Conservation (phyloP, 1,140 invertebrate species). For the Psix sp. region DNA sequence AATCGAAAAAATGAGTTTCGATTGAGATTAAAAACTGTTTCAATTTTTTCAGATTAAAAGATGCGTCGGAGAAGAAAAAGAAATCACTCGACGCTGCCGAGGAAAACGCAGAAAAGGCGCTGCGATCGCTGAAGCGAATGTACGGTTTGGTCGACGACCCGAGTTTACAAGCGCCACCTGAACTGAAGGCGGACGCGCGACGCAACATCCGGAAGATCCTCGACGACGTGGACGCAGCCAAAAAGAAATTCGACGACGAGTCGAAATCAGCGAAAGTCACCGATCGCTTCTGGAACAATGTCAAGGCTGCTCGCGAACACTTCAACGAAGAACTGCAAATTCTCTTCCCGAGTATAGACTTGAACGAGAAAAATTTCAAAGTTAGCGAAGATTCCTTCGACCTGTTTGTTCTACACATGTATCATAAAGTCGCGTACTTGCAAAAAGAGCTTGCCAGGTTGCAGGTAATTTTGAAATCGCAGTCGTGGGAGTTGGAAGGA, state of each 20-base stretch:
- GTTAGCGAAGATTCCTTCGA: conserved; percentile 82
- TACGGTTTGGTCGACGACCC: conserved; percentile 74
- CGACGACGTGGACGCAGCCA: conserved; percentile 79
- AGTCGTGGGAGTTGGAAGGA: not conserved
- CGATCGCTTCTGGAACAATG: conserved; percentile 83
- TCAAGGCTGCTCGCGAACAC: conserved; percentile 82
- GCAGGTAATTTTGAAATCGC: conserved; percentile 67
- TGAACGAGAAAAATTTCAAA: conserved; percentile 81
- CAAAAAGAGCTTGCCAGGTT: conserved; percentile 84
- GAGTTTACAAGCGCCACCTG: conserved; percentile 74
- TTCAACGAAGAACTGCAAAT: conserved; percentile 85
- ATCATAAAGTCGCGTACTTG: conserved; percentile 81
- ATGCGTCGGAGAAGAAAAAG: conserved; percentile 78
- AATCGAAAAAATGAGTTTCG: too few species aligned
- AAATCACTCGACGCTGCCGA: conserved; percentile 77
- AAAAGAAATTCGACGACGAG: conserved; percentile 79
- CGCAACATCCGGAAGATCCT: conserved; percentile 81
- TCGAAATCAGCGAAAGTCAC: conserved; percentile 78
- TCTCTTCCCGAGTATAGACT: conserved; percentile 83
- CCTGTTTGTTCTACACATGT: conserved; percentile 82
- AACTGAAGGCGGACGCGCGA: conserved; percentile 74
- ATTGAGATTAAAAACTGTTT: not conserved
- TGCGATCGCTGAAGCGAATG: conserved; percentile 66
- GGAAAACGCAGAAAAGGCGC: conserved; percentile 64
- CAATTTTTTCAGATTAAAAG: conserved; percentile 75